A percentile compares a stretch with the other conserved stretches of the same genome.
Conservation (phyloP, 2,888 invertebrate species). For the Perithous albicinctus region DNA sequence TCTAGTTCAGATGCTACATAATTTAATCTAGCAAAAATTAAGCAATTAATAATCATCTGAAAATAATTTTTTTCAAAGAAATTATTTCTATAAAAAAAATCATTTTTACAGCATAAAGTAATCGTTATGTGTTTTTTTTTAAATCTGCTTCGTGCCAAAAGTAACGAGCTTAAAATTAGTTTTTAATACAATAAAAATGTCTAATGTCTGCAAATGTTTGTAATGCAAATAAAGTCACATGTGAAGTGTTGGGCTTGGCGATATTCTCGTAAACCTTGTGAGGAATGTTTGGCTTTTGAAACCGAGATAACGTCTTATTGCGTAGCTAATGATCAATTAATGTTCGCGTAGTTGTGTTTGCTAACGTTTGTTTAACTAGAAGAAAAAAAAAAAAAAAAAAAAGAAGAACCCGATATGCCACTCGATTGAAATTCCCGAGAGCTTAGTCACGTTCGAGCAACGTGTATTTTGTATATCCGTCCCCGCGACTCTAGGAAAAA, state of each 20-base stretch:
- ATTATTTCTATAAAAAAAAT: no score
- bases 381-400: no score
- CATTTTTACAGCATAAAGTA: no score
- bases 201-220: not conserved
- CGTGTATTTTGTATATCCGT: constrained; percentile 14
- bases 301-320: constrained; percentile 1
- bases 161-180: not conserved
- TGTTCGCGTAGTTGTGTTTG: not conserved
- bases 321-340: constrained; percentile 31
- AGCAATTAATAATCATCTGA: not conserved
- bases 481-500: not conserved
- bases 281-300: constrained; percentile 8
- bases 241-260: not conserved
- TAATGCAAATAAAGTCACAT: not conserved
- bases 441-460: constrained; percentile 25
- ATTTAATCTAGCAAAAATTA: no score
- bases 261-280: not conserved
- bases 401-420: not conserved
- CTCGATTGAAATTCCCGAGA: constrained; percentile 44
- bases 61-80: not conserved
- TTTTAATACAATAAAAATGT: not conserved
- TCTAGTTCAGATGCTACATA: no score
- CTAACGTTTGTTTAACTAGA: constrained; percentile 5
- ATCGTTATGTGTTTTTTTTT: no score
- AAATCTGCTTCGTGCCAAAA: no score